A percentile compares a stretch with the other conserved stretches of the same genome.
Conservation (phyloP, 2,888 invertebrate species). For the Scaptomyza reducta region DNA sequence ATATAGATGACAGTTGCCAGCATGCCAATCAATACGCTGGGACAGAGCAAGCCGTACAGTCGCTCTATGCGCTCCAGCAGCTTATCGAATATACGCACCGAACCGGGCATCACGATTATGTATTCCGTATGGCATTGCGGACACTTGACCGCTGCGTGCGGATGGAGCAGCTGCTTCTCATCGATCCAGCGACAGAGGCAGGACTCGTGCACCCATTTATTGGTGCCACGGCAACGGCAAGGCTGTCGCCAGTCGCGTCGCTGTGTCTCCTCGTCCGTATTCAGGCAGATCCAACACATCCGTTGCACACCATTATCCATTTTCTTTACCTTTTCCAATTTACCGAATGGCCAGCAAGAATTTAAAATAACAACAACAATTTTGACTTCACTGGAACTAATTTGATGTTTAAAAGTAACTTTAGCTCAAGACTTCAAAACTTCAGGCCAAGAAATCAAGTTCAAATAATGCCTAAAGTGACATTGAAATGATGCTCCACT, state of each 20-base stretch:
- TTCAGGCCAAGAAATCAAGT: neutral
- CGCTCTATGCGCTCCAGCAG: slow-evolving; percentile 45
- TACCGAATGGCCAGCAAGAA: too few species aligned
- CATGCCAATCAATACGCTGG: slow-evolving; percentile 45
- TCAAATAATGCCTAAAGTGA: neutral
- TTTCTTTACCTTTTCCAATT: neutral
- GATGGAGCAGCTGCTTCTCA: slow-evolving; percentile 43
- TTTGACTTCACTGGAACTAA: slow-evolving; percentile 14
- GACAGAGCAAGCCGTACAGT: slow-evolving; percentile 44
- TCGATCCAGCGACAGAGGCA: slow-evolving; percentile 66
- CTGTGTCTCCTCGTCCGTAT: slow-evolving; percentile 43
- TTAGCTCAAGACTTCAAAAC: slow-evolving; percentile 4
- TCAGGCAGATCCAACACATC: slow-evolving; percentile 67
- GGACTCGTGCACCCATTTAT: slow-evolving; percentile 65
- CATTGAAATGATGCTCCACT: neutral
- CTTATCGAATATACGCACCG: slow-evolving; percentile 47
- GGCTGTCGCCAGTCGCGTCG: slow-evolving; percentile 60
- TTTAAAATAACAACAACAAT: slow-evolving; percentile 17
- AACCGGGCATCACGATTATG: slow-evolving; percentile 52
- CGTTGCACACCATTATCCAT: slow-evolving; percentile 26
- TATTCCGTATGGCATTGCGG: slow-evolving; percentile 60
- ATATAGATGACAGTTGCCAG: slow-evolving; percentile 55
- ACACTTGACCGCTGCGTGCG: slow-evolving; percentile 42
- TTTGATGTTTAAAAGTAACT: neutral
- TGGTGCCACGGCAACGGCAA: slow-evolving; percentile 64